A percentile compares a stretch with the other conserved stretches of the same genome.
These are phyloP conservation scores for Phymatocera aterrima DNA, from an alignment of 2,888 invertebrate genomes.

Conservation along the genomic window DNA sequence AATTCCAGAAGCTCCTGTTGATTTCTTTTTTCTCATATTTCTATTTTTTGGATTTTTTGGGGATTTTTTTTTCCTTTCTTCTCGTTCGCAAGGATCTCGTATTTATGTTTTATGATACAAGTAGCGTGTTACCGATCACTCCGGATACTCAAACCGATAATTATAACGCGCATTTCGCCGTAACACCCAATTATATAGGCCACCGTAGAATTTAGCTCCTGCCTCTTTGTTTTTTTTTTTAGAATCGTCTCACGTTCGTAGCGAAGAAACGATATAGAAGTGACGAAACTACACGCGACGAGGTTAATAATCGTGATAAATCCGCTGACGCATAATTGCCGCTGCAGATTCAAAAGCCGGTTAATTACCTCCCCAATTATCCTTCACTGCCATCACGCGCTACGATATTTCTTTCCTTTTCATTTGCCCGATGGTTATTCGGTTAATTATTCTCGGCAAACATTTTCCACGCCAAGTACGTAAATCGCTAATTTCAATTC, in stretches of 20 bases:
- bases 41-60: not conserved
- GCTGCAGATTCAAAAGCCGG: slow-evolving; percentile 15
- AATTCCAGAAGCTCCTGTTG: not conserved
- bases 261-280: not conserved
- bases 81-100: not conserved
- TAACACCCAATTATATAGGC: not conserved
- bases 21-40: not conserved
- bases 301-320: slow-evolving; percentile 13
- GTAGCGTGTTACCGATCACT: slow-evolving; percentile 6
- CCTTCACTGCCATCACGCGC: not conserved
- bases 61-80: not conserved
- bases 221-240: not conserved
- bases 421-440: not conserved
- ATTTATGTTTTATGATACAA: not conserved
- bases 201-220: not conserved
- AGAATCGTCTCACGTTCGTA: not conserved
- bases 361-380: slow-evolving; percentile 29
- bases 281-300: slow-evolving; percentile 21
- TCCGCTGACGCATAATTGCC: slow-evolving; percentile 8
- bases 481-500: not conserved
- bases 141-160: not conserved
- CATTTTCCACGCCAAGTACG: not conserved
- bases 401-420: not conserved
- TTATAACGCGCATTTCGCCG: not conserved
- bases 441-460: not conserved